Evolutionary conservation across 1,140 invertebrate species (phyloP).

Genomic region (Eupeodes corollae): DNA sequence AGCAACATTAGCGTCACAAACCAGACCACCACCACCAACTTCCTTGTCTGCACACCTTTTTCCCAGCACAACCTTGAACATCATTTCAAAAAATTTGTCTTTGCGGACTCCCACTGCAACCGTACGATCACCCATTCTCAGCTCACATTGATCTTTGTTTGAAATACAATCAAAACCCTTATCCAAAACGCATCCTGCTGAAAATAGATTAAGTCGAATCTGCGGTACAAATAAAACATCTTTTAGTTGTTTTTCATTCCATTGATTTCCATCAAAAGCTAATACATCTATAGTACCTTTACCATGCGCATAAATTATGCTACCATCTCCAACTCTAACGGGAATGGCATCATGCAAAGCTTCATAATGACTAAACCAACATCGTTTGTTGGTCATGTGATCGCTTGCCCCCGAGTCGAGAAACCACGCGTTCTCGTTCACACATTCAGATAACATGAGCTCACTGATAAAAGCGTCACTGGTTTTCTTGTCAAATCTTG

Average conservation of each 20-base stretch:
- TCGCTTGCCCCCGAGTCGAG: conserved; percentile 1
- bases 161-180: too few relatives aligned
- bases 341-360: background rate
- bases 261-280: background rate
- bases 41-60: background rate
- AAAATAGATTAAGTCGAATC: too few relatives aligned
- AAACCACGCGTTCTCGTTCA: background rate
- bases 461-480: background rate
- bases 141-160: too few relatives aligned
- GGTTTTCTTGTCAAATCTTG: background rate
- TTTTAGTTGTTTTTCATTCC: conserved; percentile 1
- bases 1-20: conserved; percentile 16
- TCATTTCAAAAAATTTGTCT: conserved; percentile 26
- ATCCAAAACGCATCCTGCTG: too few relatives aligned
- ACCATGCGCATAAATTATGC: background rate
- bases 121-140: too few relatives aligned
- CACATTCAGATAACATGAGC: background rate
- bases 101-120: conserved; percentile 27
- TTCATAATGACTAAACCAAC: background rate
- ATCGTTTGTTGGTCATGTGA: background rate
- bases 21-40: background rate
- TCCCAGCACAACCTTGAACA: conserved; percentile 8
- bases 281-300: background rate
- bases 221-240: conserved; percentile 32
- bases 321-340: background rate